Conservation (phyloP, 2,113 vertebrate species). For the Scomber colias region DNA sequence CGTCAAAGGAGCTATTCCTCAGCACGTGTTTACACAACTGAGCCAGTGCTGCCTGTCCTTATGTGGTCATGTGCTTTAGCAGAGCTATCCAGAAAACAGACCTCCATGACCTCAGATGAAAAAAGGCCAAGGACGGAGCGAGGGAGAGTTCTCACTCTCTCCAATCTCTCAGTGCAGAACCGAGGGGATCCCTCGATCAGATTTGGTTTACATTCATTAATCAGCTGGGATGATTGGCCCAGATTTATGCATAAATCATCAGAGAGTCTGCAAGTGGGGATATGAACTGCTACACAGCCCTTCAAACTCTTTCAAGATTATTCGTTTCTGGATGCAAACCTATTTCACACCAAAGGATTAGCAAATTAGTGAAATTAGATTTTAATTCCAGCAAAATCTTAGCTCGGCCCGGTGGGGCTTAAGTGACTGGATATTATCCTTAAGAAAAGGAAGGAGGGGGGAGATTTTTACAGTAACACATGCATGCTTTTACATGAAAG, state of each 20-base stretch:
- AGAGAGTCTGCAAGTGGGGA: slow-evolving; percentile 17
- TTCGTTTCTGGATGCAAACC: slow-evolving; percentile 21
- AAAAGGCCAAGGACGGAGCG: slow-evolving; percentile 62
- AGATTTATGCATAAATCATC: slow-evolving; percentile 41
- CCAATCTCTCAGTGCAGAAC: not conserved
- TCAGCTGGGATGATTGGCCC: slow-evolving; percentile 16
- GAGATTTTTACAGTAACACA: not conserved
- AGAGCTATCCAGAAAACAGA: slow-evolving; percentile 72
- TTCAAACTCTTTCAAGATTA: slow-evolving; percentile 34
- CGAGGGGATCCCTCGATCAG: slow-evolving; percentile 34
- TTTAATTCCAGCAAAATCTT: slow-evolving; percentile 20
- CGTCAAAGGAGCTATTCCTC: slow-evolving; percentile 66
- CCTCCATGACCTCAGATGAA: slow-evolving; percentile 64
- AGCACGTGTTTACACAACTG: slow-evolving; percentile 80
- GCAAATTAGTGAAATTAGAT: slow-evolving; percentile 41
- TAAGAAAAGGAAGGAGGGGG: not conserved
- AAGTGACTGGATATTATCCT: not conserved
- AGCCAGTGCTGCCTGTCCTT: slow-evolving; percentile 81
- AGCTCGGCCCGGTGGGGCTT: not conserved
- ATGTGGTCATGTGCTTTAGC: slow-evolving; percentile 83
- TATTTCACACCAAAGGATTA: slow-evolving; percentile 61
- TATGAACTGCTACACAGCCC: not conserved
- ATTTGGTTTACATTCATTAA: slow-evolving; percentile 26
- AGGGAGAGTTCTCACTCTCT: slow-evolving; percentile 40
- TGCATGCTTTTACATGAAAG: not conserved